Base-by-base conservation (phyloP, 2,797 vertebrate genomes). In the Mallotus villosus region DNA sequence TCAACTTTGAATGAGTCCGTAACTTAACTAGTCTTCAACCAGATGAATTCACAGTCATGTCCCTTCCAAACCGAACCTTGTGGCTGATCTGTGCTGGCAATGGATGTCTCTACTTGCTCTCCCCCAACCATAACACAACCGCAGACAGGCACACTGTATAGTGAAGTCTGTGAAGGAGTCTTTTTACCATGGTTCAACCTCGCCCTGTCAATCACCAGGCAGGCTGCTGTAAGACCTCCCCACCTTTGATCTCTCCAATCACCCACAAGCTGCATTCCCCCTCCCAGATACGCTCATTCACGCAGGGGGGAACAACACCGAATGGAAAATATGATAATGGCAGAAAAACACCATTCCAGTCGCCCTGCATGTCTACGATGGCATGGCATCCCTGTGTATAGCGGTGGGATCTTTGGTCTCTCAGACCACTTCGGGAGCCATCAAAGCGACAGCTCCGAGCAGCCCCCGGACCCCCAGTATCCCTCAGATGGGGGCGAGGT, bases 381-480 rank as follows among this genome's bases (percentile, higher is more conserved):
- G 84, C 82, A 84, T 86, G 88, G 89, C 86, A 85, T 84, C 81
- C 76, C 74, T 61, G 79, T 82, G 85, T 71, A 74, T 74, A 78
- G 71, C 57, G 34, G 1, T 76, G 67, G 78, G 78, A 83, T 86
- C 77, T 60, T 4, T 1, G 71, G 79, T 80, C 87, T 74, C 24
- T 63, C 62, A 0, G 73, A 80, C 72, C 1, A 67, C 81, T 71
- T 79, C 16, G 79, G 80, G 84, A 72, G 9, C 70, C 68, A 1
- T 90, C 86, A 87, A 86, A 84, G 72, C 64, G 87, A 90, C 89
- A 88, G 84, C 85, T 86, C 77, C 1, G 57, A 72, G 84, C 70
- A 37, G 67, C 73, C 76, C 53, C 1, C 72, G 69, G 69, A n/a
- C 78, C 76, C 34, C 25, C 67, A n/a, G 12, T 53, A 17, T 53